A percentile compares a stretch with the other conserved stretches of the same genome.
phyloP scores from a whole-genome alignment of 2,797 vertebrate genomes.

The Acrossocheilus fasciatus region DNA sequence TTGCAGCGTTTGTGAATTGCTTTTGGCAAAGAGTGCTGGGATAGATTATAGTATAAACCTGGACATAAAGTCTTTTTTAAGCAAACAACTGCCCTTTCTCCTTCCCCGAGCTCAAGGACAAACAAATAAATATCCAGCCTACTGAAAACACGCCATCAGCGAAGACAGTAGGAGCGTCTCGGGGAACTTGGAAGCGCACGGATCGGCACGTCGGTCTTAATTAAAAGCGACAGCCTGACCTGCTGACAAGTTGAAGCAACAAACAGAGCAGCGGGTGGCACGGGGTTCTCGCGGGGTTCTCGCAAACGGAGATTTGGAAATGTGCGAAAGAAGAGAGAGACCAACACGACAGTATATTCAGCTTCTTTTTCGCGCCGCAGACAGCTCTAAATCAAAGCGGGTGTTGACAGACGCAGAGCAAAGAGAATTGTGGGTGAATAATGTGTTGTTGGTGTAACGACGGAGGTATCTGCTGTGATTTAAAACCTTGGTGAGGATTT shows the following conservation, averaged over 20 bases:
- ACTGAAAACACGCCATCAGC: constrained; percentile 51
- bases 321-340: background rate
- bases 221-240: constrained; percentile 56
- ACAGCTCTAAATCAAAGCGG: constrained; percentile 20
- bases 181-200: constrained; percentile 53
- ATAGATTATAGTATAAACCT: constrained; percentile 63
- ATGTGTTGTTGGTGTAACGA: constrained; percentile 8
- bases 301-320: constrained; percentile 8
- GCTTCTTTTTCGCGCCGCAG: background rate
- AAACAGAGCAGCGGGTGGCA: constrained; percentile 66
- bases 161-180: constrained; percentile 14
- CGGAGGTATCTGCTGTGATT: constrained; percentile 19
- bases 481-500: constrained; percentile 20
- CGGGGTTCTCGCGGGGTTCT: constrained; percentile 52
- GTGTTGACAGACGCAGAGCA: constrained; percentile 31
- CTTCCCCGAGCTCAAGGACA: constrained; percentile 45
- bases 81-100: constrained; percentile 62
- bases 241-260: constrained; percentile 63
- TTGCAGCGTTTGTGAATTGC: constrained; percentile 52
- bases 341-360: constrained; percentile 4
- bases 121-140: constrained; percentile 64
- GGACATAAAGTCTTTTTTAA: constrained; percentile 50
- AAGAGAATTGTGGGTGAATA: constrained; percentile 25
- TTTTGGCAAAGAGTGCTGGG: constrained; percentile 62
- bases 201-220: constrained; percentile 66